Conservation (phyloP, 2,888 invertebrate genomes). For the Pemphredon lugubris region DNA sequence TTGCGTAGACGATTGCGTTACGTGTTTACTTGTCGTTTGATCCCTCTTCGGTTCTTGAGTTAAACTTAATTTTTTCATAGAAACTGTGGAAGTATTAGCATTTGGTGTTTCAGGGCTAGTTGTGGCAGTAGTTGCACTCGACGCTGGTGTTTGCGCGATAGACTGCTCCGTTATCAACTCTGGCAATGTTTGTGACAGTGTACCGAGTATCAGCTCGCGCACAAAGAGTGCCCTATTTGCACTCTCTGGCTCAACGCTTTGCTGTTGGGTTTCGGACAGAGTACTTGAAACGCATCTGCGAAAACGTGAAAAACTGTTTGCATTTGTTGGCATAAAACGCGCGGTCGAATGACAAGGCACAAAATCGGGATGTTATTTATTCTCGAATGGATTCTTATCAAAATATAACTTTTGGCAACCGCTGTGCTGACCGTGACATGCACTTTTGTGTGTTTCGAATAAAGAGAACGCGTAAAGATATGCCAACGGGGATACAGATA, state of each 20-base stretch:
- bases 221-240: constrained; percentile 78
- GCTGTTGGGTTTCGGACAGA: constrained; percentile 76
- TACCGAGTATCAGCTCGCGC: constrained; percentile 77
- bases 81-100: constrained; percentile 63
- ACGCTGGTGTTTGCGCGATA: constrained; percentile 68
- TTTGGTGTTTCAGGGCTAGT: constrained; percentile 75
- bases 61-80: constrained; percentile 71
- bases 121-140: constrained; percentile 70
- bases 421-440: constrained; percentile 61
- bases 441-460: constrained; percentile 50
- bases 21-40: constrained; percentile 66
- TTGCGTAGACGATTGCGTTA: constrained; percentile 61
- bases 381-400: constrained; percentile 8
- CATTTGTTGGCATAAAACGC: too few species aligned
- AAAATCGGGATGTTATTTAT: neutral
- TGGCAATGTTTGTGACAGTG: constrained; percentile 76
- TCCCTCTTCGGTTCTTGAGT: constrained; percentile 73
- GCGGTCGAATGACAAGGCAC: too few species aligned
- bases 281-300: constrained; percentile 78
- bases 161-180: constrained; percentile 73
- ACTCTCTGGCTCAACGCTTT: constrained; percentile 78
- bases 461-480: constrained; percentile 5
- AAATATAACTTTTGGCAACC: constrained; percentile 62
- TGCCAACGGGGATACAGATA: too few species aligned
- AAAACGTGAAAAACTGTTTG: constrained; percentile 11